A percentile compares a stretch with the other conserved stretches of the same genome.
phyloP scores from a whole-genome alignment of 1,140 invertebrate species.

The Zaprionus vittiger region DNA sequence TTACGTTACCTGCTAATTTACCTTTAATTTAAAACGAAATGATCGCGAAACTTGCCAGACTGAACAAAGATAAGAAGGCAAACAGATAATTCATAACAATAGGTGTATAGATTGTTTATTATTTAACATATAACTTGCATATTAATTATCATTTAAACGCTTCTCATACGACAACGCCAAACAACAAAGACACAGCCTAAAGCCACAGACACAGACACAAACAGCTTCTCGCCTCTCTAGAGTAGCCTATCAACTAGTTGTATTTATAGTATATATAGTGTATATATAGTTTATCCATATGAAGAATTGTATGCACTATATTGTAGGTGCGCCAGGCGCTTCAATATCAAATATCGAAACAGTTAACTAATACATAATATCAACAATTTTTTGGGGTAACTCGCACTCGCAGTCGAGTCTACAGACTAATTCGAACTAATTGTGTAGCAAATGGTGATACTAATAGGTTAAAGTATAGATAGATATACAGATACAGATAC shows the following conservation, averaged over 20 bases:
- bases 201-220: slow-evolving; percentile 76
- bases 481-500: neutral
- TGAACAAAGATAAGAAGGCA: neutral
- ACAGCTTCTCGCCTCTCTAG: slow-evolving; percentile 70
- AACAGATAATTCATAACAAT: slow-evolving; percentile 46
- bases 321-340: slow-evolving; percentile 52
- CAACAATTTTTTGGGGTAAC: slow-evolving; percentile 65
- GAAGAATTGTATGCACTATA: slow-evolving; percentile 30
- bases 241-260: slow-evolving; percentile 58
- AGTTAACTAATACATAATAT: slow-evolving; percentile 72
- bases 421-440: slow-evolving; percentile 44
- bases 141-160: slow-evolving; percentile 70
- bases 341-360: slow-evolving; percentile 49
- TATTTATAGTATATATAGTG: slow-evolving; percentile 43
- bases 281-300: slow-evolving; percentile 45
- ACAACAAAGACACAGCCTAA: slow-evolving; percentile 79
- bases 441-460: slow-evolving; percentile 42
- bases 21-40: neutral
- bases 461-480: slow-evolving; percentile 19
- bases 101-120: slow-evolving; percentile 55
- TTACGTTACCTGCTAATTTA: neutral
- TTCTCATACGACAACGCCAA: slow-evolving; percentile 73
- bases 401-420: slow-evolving; percentile 23
- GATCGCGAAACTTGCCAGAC: neutral
- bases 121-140: slow-evolving; percentile 57